Conservation (phyloP, 2,113 vertebrate species). For the Callionymus lyra region DNA sequence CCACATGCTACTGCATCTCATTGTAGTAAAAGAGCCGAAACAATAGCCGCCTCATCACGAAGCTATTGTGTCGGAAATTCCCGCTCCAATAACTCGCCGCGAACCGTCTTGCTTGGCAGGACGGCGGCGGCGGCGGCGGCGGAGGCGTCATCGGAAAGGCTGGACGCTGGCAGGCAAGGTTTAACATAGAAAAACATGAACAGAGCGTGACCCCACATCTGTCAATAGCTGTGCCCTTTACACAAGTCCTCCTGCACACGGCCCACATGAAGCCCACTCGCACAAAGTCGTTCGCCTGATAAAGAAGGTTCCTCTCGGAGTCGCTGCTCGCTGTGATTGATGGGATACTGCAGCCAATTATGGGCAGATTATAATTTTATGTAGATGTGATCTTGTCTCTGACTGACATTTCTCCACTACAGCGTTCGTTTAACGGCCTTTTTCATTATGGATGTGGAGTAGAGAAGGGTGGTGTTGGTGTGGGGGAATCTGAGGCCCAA, state of each 20-base stretch:
- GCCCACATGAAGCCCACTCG: background rate
- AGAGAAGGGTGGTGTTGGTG: slow-evolving; percentile 19
- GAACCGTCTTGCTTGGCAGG: slow-evolving; percentile 11
- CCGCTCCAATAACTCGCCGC: slow-evolving; percentile 12
- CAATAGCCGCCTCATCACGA: slow-evolving; percentile 25
- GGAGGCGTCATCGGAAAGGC: slow-evolving; percentile 14
- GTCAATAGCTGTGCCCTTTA: slow-evolving; percentile 25
- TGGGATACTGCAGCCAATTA: too few species aligned
- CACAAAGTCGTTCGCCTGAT: too few species aligned
- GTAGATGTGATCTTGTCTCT: slow-evolving; percentile 21
- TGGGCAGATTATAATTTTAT: too few species aligned
- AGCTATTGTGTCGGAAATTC: slow-evolving; percentile 18
- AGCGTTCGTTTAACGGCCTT: slow-evolving; percentile 24
- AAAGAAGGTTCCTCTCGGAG: too few species aligned
- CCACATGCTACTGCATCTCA: slow-evolving; percentile 34
- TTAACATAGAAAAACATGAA: slow-evolving; percentile 14
- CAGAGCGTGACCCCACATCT: slow-evolving; percentile 17
- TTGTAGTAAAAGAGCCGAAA: slow-evolving; percentile 33
- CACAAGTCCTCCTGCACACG: slow-evolving; percentile 29
- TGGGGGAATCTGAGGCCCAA: too few species aligned
- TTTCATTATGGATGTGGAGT: slow-evolving; percentile 14
- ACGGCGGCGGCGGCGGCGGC: too few species aligned
- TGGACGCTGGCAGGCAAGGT: slow-evolving; percentile 1
- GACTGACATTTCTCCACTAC: too few species aligned
- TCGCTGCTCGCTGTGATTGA: too few species aligned